Conservation (phyloP, 2,797 vertebrate species). For the Sebastes hubbsi region DNA sequence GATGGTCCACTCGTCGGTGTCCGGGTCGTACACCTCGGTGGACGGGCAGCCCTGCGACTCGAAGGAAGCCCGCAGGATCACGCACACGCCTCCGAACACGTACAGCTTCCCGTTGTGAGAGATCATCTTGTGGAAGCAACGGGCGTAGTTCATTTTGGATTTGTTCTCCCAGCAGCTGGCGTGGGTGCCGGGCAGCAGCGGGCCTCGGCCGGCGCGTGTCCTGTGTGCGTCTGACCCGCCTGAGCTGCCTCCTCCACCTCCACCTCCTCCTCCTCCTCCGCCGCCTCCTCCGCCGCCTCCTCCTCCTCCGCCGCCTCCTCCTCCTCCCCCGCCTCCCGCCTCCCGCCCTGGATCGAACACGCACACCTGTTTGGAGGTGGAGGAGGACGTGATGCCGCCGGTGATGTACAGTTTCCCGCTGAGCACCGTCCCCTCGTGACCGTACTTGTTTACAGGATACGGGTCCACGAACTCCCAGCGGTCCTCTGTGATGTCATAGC, state of each 20-base stretch:
- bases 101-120: conserved; percentile 98
- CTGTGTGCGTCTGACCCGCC: conserved; percentile 81
- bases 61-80: conserved; percentile 96
- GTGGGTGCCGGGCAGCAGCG: conserved; percentile 83
- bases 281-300: conserved; percentile 74
- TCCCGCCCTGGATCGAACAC: conserved; percentile 97
- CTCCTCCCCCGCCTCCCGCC: conserved; percentile 83
- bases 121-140: conserved; percentile 99
- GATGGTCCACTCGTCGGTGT: conserved; percentile 98
- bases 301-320: conserved; percentile 86
- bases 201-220: conserved; percentile 87
- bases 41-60: conserved; percentile 99
- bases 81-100: conserved; percentile 97
- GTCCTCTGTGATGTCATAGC: conserved; percentile 96
- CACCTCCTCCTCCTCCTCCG: background rate
- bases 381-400: conserved; percentile 98
- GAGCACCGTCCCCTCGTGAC: conserved; percentile 97
- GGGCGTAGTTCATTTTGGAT: conserved; percentile 99
- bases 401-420: conserved; percentile 96
- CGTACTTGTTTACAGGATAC: conserved; percentile 98
- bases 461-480: conserved; percentile 99
- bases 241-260: conserved; percentile 72
- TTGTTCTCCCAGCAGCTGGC: conserved; percentile 98
- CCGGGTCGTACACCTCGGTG: conserved; percentile 98
- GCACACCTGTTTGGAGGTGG: conserved; percentile 98